These are phyloP conservation scores for Stomatorhinus walkeri DNA, from an alignment of 2,797 vertebrate species.

Conservation along the genomic window DNA sequence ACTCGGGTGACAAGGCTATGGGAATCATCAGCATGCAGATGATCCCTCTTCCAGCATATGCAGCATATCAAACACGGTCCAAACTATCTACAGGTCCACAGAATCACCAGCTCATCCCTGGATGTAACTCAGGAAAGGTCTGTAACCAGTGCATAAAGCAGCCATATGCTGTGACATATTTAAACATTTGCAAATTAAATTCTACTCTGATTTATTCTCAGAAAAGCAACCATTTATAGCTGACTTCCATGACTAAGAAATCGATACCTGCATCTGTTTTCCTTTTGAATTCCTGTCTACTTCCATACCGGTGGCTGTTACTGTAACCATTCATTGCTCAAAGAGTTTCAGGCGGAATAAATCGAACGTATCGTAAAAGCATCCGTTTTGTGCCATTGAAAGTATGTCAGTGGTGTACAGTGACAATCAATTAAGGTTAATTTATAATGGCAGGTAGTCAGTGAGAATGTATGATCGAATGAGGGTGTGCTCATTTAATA, in stretches of 20 bases:
- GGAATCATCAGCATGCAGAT: background rate
- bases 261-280: background rate
- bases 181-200: background rate
- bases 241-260: background rate
- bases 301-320: background rate
- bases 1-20: background rate
- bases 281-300: background rate
- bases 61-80: background rate
- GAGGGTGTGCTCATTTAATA: background rate
- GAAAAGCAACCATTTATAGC: background rate
- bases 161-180: background rate
- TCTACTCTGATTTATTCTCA: background rate
- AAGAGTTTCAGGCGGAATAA: background rate
- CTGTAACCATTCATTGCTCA: background rate
- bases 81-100: background rate
- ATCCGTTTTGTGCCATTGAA: background rate
- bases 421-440: conserved; percentile 6
- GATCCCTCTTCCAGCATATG: background rate
- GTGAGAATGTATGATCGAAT: background rate
- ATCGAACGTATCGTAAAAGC: background rate
- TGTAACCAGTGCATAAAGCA: background rate
- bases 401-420: conserved; percentile 1
- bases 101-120: background rate
- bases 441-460: background rate
- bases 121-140: background rate